Conservation (phyloP, 2,797 vertebrate genomes). For the Luscinia megarhynchos region DNA sequence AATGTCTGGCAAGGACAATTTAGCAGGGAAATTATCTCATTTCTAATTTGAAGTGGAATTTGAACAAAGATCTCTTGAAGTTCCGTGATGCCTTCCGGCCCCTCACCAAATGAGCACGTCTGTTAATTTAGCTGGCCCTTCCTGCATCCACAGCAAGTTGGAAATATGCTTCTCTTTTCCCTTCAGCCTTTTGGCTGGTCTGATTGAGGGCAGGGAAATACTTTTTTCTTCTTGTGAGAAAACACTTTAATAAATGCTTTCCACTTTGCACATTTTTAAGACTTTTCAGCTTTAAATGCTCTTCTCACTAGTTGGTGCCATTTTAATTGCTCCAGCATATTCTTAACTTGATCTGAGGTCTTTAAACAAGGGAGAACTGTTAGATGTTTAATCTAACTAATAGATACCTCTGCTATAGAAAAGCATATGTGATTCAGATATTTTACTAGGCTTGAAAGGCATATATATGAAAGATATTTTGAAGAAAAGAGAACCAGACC, state of each 20-base stretch:
- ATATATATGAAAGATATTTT: neutral
- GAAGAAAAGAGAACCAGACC: neutral
- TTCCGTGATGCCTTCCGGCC: neutral
- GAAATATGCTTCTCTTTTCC: conserved; percentile 26
- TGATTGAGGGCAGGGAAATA: conserved; percentile 49
- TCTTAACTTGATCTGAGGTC: neutral
- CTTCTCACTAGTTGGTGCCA: neutral
- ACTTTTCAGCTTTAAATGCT: neutral
- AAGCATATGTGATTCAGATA: neutral
- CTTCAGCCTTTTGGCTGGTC: conserved; percentile 5
- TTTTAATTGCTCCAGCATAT: conserved; percentile 18
- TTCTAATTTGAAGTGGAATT: conserved; percentile 29
- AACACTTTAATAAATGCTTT: conserved; percentile 23
- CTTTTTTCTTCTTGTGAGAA: conserved; percentile 42
- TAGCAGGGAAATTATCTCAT: conserved; percentile 10
- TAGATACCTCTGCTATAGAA: neutral
- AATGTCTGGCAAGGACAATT: neutral
- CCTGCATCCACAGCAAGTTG: neutral
- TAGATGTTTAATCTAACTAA: neutral
- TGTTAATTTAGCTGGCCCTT: conserved; percentile 39
- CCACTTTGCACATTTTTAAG: conserved; percentile 2
- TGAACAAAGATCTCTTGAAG: neutral
- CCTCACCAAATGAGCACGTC: neutral
- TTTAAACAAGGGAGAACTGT: neutral
- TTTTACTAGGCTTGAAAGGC: neutral